These are phyloP conservation scores for Stenopsyche tienmushanensis DNA, from an alignment of 1,140 invertebrate species.

Conservation along the genomic window DNA sequence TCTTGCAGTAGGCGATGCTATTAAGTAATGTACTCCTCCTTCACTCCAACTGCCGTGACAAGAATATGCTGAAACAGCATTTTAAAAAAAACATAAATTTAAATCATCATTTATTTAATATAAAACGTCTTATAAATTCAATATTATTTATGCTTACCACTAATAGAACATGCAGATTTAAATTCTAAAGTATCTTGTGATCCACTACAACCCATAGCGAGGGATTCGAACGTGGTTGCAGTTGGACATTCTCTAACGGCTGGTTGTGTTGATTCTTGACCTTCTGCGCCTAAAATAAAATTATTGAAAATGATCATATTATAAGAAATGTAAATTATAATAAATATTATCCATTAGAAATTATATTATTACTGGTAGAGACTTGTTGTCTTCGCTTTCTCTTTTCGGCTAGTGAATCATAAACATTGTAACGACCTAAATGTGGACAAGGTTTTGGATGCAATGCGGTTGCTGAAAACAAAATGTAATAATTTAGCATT, in stretches of 20 bases:
- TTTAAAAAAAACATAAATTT: slow-evolving; percentile 5
- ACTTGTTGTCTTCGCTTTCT: slow-evolving; percentile 48
- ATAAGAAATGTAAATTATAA: not conserved
- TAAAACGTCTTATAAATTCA: not conserved
- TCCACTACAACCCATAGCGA: slow-evolving; percentile 67
- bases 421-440: slow-evolving; percentile 67
- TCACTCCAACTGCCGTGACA: slow-evolving; percentile 82
- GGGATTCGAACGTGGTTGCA: slow-evolving; percentile 57
- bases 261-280: slow-evolving; percentile 47
- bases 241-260: slow-evolving; percentile 47
- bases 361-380: slow-evolving; percentile 43
- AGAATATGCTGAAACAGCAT: slow-evolving; percentile 71
- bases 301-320: slow-evolving; percentile 44
- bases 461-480: slow-evolving; percentile 63
- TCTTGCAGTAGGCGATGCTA: slow-evolving; percentile 59
- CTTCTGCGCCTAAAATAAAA: slow-evolving; percentile 48
- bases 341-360: not conserved
- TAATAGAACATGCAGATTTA: slow-evolving; percentile 63
- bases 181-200: slow-evolving; percentile 70
- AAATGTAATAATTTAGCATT: slow-evolving; percentile 12
- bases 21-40: slow-evolving; percentile 71
- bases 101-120: not conserved
- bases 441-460: slow-evolving; percentile 67
- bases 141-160: slow-evolving; percentile 43
- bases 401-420: slow-evolving; percentile 56